Evolutionary conservation across 2,888 invertebrate genomes (phyloP).

Genomic region (Scaeva pyrastri): DNA sequence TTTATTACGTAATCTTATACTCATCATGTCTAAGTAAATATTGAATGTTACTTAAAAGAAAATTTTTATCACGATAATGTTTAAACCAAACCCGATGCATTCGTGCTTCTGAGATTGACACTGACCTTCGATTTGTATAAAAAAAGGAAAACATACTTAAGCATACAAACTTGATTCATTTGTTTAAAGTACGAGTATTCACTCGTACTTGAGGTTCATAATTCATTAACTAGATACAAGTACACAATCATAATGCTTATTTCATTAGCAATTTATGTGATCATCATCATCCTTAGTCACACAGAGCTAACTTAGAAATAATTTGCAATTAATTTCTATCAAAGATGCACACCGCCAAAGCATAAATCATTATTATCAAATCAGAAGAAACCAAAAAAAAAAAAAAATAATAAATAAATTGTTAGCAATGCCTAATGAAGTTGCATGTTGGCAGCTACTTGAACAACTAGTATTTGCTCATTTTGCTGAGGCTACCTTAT

Average conservation of each 20-base stretch:
- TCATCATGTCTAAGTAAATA: background rate
- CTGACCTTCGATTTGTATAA: constrained; percentile 41
- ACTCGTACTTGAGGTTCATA: background rate
- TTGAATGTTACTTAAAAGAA: constrained; percentile 29
- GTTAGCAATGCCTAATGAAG: background rate
- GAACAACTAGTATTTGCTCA: background rate
- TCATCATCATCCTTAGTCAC: background rate
- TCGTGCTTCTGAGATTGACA: constrained; percentile 20
- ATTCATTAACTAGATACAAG: background rate
- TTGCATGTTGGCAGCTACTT: background rate
- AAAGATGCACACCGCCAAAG: constrained; percentile 46
- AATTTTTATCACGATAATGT: constrained; percentile 10
- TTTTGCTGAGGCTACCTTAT: background rate
- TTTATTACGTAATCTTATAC: constrained; percentile 23
- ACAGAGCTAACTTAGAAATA: constrained; percentile 14
- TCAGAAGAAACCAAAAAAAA: too few relatives aligned
- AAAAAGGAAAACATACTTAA: constrained; percentile 17
- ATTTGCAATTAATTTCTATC: constrained; percentile 51
- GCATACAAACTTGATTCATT: constrained; percentile 26
- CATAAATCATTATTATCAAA: constrained; percentile 37
- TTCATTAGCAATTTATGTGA: constrained; percentile 6
- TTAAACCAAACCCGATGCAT: background rate
- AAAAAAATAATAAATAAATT: background rate
- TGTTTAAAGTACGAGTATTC: too few relatives aligned
- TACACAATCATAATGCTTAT: background rate